Evolutionary conservation across 2,888 invertebrate genomes (phyloP), one percentile per base, ranked within the genome.

Genomic region (Ypsolopha sequella): DNA sequence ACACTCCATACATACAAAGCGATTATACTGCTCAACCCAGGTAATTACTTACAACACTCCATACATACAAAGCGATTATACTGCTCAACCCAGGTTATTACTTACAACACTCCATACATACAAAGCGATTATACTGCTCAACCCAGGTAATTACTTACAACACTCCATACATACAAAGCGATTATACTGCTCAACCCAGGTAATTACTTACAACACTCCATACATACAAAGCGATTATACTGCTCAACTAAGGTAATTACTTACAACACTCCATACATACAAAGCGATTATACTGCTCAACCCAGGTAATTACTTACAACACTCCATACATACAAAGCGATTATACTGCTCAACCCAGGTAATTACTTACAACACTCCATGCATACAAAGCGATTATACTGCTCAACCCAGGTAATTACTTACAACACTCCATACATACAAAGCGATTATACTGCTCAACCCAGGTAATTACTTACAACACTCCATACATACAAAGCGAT

Each of bases 101-200:
- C n/a, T 10, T 33, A 43, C 43, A 11, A 24, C 24, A 24, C 4
- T 24, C n/a, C n/a, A n/a, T n/a, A n/a, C n/a, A n/a, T n/a, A n/a
- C 57, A 91, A 97, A 70, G 94, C 97, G 55, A 96, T 99, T 69
- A 94, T 99, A 61, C 91, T 99, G 51, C 98, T 95, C 80, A 99
- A 99, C 88, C 97, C 98, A 64, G 95, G 95, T 95, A 51, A 44
- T 13, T 36, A 46, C n/a, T 10, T 33, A 43, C 43, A 11, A 24
- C 24, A 24, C 4, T 24, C n/a, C n/a, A n/a, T n/a, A n/a, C n/a
- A n/a, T n/a, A n/a, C 57, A 91, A 97, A 70, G 94, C 97, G 55
- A 96, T 99, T 69, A 94, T 99, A 61, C 91, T 99, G 51, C 98
- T 95, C 80, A 99, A 99, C 88, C 97, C 98, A 64, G 95, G 95